Evolutionary conservation across 2,888 invertebrate species (phyloP), one percentile per base, ranked within the genome.

Genomic region (Dichetophora obliterata): DNA sequence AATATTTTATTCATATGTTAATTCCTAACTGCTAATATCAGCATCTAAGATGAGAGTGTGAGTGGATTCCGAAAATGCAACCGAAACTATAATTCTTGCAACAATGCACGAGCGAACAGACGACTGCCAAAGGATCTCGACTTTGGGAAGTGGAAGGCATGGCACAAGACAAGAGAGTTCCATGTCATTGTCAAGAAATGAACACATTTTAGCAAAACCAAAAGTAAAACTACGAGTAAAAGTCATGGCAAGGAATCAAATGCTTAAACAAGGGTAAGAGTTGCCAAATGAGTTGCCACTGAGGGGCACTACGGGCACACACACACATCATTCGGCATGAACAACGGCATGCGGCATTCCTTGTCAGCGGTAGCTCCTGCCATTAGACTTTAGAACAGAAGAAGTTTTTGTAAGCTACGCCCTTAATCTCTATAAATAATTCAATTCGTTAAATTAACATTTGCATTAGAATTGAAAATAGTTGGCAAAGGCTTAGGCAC

Each of bases 361-460:
- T 11, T 43, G 43, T 14, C 43, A 43, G 43, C 43, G 11, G 43
- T 43, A 43, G 43, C 43, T 43, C 43, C 43, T 43, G 43, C 43
- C 6, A 43, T 43, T n/a, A 54, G 22, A 34, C 6, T 11, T 43
- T n/a, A 54, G 22, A 34, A 8, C 34, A 31, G 31, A 68, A 24
- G 48, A 50, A 48, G 8, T 43, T 50, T 50, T 37, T 34, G 37
- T 9, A 34, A 57, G 57, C n/a, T 22, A 59, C 72, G 61, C 27
- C 72, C 43, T 59, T 72, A 72, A 72, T 72, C 59, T 22, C 61
- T 59, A 72, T 72, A 72, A 72, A 72, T 72, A 61, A 72, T 72
- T 72, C 72, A 72, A 72, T 72, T 72, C 72, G 61, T 61, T 37
- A 43, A 43, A 61, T 61, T 72, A 72, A 48, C 72, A 72, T 59